These are phyloP conservation scores for Tortricodes alternella DNA, from an alignment of 2,888 invertebrate genomes.

Conservation along the genomic window DNA sequence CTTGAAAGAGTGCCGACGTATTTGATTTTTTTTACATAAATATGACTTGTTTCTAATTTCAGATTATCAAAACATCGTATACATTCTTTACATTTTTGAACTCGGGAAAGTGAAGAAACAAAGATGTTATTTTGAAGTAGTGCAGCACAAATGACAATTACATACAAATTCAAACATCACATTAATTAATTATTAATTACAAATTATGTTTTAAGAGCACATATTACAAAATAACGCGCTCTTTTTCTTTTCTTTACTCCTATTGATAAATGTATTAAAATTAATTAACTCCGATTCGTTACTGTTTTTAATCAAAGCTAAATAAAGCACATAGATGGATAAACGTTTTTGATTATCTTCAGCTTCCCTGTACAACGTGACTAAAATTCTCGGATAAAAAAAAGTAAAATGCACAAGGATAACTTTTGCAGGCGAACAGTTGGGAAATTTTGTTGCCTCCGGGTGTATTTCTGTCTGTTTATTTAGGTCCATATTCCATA, in stretches of 20 bases:
- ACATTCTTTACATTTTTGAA: conserved; percentile 52
- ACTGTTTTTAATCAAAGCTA: background rate
- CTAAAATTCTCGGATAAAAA: conserved; percentile 11
- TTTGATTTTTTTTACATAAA: too few relatives aligned
- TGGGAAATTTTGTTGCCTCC: conserved; percentile 11
- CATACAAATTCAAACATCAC: too few relatives aligned
- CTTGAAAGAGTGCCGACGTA: too few relatives aligned
- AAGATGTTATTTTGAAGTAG: conserved; percentile 8
- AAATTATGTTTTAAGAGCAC: too few relatives aligned
- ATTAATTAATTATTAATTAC: too few relatives aligned
- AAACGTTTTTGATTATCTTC: background rate
- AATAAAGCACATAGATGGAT: background rate
- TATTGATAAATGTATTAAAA: too few relatives aligned
- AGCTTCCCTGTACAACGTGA: background rate
- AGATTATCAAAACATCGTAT: conserved; percentile 53
- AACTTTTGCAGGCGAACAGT: conserved; percentile 21
- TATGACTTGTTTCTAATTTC: conserved; percentile 32
- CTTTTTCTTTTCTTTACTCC: too few relatives aligned
- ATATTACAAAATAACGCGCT: too few relatives aligned
- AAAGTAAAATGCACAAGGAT: conserved; percentile 1
- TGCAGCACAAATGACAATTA: too few relatives aligned
- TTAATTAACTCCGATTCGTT: background rate
- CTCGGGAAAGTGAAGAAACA: conserved; percentile 29
- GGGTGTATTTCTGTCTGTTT: conserved; percentile 17
- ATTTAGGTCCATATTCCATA: conserved; percentile 23